phyloP scores from a whole-genome alignment of 2,113 vertebrate genomes.

The Zosterops lateralis region DNA sequence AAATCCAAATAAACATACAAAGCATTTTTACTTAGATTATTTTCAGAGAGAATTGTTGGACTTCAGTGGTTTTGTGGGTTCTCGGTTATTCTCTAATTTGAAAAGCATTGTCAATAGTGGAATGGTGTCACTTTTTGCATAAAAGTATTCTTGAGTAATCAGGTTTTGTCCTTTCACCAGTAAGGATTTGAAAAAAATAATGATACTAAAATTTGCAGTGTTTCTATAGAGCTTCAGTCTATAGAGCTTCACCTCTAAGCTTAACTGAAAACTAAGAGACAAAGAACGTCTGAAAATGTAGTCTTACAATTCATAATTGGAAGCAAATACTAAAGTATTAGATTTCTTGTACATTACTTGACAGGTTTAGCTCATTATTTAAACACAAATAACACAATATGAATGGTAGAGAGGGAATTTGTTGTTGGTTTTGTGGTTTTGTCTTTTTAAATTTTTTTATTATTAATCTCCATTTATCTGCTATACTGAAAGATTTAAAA shows the following conservation, averaged over 20 bases:
- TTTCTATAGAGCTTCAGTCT: not conserved
- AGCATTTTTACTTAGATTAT: not conserved
- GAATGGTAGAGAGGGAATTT: not conserved
- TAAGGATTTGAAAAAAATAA: not conserved
- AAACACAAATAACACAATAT: constrained; percentile 2
- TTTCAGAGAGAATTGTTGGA: not conserved
- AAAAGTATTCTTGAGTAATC: not conserved
- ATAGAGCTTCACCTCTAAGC: not conserved
- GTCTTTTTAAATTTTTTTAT: not conserved
- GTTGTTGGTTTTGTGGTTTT: not conserved
- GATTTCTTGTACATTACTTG: not conserved
- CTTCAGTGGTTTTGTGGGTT: not conserved
- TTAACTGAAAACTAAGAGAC: not conserved
- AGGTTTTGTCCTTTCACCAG: not conserved
- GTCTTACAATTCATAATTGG: not conserved
- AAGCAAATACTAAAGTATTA: not conserved
- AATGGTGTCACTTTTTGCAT: not conserved
- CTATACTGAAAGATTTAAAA: not conserved
- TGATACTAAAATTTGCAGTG: not conserved
- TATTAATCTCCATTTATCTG: not conserved
- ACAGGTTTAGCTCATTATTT: not conserved
- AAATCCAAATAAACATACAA: not conserved
- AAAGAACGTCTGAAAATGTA: not conserved
- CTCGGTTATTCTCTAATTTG: not conserved
- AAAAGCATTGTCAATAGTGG: not conserved